phyloP scores from a whole-genome alignment of 2,113 vertebrate species.

The Pomatostomus ruficeps region DNA sequence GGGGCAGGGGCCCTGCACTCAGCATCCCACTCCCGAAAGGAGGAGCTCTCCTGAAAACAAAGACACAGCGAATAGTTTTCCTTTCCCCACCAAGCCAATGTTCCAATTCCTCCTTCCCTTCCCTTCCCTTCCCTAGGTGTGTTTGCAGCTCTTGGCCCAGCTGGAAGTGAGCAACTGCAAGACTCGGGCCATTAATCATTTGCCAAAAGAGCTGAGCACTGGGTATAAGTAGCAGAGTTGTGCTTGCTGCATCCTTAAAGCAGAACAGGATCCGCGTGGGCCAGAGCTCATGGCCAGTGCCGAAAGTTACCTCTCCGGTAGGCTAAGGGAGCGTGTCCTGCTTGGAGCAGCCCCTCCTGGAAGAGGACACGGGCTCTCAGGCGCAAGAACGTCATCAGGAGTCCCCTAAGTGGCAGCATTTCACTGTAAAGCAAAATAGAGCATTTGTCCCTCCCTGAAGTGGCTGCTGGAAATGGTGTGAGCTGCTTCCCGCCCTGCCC shows the following conservation, averaged over 20 bases:
- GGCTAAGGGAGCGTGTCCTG: neutral
- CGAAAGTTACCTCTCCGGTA: neutral
- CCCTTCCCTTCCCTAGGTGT: slow-evolving; percentile 34
- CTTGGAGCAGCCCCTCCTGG: neutral
- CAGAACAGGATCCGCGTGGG: neutral
- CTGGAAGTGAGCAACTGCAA: neutral
- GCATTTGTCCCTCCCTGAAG: slow-evolving; percentile 32
- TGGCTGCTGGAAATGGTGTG: slow-evolving; percentile 55
- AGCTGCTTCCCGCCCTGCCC: slow-evolving; percentile 59
- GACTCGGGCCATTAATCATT: neutral
- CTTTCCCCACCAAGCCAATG: neutral
- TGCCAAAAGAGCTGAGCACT: slow-evolving; percentile 12
- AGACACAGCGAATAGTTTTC: slow-evolving; percentile 36
- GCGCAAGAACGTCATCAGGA: slow-evolving; percentile 34
- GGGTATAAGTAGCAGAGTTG: slow-evolving; percentile 29
- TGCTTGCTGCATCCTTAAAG: neutral
- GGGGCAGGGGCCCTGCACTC: slow-evolving; percentile 48
- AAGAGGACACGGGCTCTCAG: neutral
- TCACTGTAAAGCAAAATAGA: slow-evolving; percentile 19
- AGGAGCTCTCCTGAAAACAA: slow-evolving; percentile 52
- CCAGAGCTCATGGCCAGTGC: neutral
- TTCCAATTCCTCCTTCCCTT: slow-evolving; percentile 18
- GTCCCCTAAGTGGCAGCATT: slow-evolving; percentile 65
- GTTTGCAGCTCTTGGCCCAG: neutral
- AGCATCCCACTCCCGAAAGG: slow-evolving; percentile 32